Evolutionary conservation across 1,140 invertebrate species (phyloP).

Genomic region (Drosophila nasuta): DNA sequence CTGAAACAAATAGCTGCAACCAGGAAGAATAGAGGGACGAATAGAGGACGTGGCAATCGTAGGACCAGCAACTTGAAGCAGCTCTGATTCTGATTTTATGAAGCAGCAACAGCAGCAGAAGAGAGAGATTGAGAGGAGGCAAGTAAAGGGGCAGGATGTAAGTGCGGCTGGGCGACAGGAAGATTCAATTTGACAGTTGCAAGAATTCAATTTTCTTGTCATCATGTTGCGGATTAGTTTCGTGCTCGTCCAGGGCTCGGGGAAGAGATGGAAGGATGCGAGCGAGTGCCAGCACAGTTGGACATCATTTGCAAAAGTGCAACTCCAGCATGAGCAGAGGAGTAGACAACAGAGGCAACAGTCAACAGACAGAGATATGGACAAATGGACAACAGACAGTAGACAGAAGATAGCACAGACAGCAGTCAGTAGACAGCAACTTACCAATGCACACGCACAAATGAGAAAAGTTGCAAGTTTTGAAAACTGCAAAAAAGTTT

Average conservation of each 20-base stretch:
- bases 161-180: slow-evolving; percentile 27
- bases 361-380: background rate
- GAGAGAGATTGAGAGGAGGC: background rate
- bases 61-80: slow-evolving; percentile 46
- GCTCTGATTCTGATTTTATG: slow-evolving; percentile 65
- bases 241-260: slow-evolving; percentile 53
- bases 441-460: slow-evolving; percentile 77
- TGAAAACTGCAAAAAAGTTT: slow-evolving; percentile 65
- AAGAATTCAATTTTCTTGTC: slow-evolving; percentile 82
- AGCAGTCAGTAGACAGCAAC: slow-evolving; percentile 46
- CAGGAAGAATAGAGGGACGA: background rate
- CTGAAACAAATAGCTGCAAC: slow-evolving; percentile 37
- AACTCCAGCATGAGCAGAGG: no score
- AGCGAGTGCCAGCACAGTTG: slow-evolving; percentile 1
- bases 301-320: no score
- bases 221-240: slow-evolving; percentile 82
- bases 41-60: slow-evolving; percentile 13
- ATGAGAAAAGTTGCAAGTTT: slow-evolving; percentile 79
- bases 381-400: slow-evolving; percentile 54
- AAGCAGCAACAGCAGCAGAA: background rate
- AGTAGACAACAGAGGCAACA: no score
- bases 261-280: background rate
- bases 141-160: background rate
- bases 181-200: slow-evolving; percentile 83
- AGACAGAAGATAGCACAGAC: slow-evolving; percentile 7